Base-by-base conservation (phyloP, 2,888 invertebrate species). In the Xestia ashworthii region DNA sequence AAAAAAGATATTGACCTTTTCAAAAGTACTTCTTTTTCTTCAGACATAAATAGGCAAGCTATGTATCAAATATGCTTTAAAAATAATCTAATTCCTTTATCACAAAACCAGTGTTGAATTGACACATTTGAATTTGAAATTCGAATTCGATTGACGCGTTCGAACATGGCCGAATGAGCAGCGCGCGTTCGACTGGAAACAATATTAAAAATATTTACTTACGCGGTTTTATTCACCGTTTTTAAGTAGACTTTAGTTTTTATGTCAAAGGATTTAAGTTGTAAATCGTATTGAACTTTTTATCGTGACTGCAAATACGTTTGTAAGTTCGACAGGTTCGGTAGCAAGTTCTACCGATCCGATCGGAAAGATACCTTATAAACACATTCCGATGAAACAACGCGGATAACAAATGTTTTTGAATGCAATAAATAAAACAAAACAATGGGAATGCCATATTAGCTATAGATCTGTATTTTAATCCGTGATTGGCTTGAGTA, bases 341-440 rank as follows among this genome's bases (percentile, higher is more conserved):
- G 96, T 96, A 96, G 96, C 96, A 84, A 91, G 93, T 90, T 87
- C 91, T 90, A 88, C 91, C 92, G 92, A 95, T 95, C 91, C 92
- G 92, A 95, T 95, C 88, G 94, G 92, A 95, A 96, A 95, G 95
- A 95, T 96, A 95, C 95, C 93, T 89, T 89, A 87, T 80, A 91
- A 93, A 92, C 85, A 92, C 93, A 95, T 95, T 95, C 95, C 94
- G 89, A 93, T 92, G 91, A 92, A 91, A 93, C 91, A 92, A 89
- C 85, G 87, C 86, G 83, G 87, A 80, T 88, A 86, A 91, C 89
- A 89, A 89, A 89, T 88, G 87, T 89, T 88, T 84, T 76, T 81
- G 73, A 78, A 74, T 68, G 73, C 71, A 70, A 71, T 58, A 74
- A 80, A 84, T 53, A 77, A 72, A 81, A 83, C 38, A 84, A 78